phyloP scores from a whole-genome alignment of 2,113 vertebrate species.

The Xiphophorus couchianus region DNA sequence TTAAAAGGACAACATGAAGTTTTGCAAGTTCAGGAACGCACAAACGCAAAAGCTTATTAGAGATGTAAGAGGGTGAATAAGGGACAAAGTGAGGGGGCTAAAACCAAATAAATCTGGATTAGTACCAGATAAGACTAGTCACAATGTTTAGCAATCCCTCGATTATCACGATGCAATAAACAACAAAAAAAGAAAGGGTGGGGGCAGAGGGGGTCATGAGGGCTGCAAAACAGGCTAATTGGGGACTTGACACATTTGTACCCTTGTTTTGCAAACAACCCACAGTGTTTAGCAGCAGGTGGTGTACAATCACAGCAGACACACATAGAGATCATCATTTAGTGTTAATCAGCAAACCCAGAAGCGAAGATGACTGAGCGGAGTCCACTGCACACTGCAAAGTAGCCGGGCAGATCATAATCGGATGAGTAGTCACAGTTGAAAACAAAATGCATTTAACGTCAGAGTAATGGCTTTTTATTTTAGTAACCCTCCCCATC shows the following conservation, averaged over 20 bases:
- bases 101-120: slow-evolving; percentile 76
- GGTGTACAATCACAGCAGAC: slow-evolving; percentile 62
- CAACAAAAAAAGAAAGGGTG: slow-evolving; percentile 18
- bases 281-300: slow-evolving; percentile 66
- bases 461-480: slow-evolving; percentile 51
- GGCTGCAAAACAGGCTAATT: slow-evolving; percentile 66
- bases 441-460: slow-evolving; percentile 52
- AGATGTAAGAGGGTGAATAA: slow-evolving; percentile 38
- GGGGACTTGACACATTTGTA: slow-evolving; percentile 66
- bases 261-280: slow-evolving; percentile 74
- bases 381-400: slow-evolving; percentile 19
- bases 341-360: slow-evolving; percentile 43
- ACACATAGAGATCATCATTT: slow-evolving; percentile 65
- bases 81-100: slow-evolving; percentile 46
- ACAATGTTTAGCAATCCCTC: slow-evolving; percentile 71
- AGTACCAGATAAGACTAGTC: slow-evolving; percentile 74
- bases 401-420: slow-evolving; percentile 24
- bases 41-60: slow-evolving; percentile 41
- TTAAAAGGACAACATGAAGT: slow-evolving; percentile 18
- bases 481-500: slow-evolving; percentile 21
- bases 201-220: slow-evolving; percentile 60
- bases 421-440: slow-evolving; percentile 46
- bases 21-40: slow-evolving; percentile 27
- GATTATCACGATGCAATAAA: slow-evolving; percentile 60
- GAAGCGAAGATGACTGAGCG: slow-evolving; percentile 38